phyloP scores from a whole-genome alignment of 2,113 vertebrate genomes.

The Mohoua ochrocephala region DNA sequence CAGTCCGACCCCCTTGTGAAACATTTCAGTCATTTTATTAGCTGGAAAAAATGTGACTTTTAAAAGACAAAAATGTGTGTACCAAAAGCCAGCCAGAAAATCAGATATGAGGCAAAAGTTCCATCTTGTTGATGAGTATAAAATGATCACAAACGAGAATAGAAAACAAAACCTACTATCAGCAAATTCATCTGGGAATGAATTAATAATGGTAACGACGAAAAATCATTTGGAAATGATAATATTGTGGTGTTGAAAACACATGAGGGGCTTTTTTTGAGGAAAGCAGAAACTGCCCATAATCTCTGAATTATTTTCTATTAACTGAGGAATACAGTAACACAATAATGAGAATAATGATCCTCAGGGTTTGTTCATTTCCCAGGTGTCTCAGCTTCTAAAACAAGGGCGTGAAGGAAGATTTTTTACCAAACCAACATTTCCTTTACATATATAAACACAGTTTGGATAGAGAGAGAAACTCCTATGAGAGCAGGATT shows the following conservation, averaged over 20 bases:
- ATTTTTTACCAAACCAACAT: neutral
- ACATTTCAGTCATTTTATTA: constrained; percentile 73
- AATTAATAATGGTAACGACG: neutral
- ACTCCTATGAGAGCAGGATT: neutral
- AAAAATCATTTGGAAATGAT: neutral
- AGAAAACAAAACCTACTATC: neutral
- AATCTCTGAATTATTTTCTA: neutral
- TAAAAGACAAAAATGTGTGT: neutral
- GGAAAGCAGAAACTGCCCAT: neutral
- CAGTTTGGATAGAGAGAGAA: neutral
- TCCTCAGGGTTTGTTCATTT: neutral
- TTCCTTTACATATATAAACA: neutral
- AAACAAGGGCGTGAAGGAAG: neutral
- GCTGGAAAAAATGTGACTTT: constrained; percentile 64
- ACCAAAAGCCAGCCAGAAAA: neutral
- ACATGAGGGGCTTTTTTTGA: rapidly evolving
- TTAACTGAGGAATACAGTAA: neutral
- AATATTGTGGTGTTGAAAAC: neutral
- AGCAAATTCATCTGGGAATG: neutral
- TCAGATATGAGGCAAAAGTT: neutral
- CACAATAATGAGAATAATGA: neutral
- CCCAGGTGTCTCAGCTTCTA: neutral
- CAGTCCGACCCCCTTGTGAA: constrained; percentile 58
- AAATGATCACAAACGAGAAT: neutral
- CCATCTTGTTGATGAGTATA: neutral